phyloP scores from a whole-genome alignment of 2,888 invertebrate genomes.

The Archips xylosteana region DNA sequence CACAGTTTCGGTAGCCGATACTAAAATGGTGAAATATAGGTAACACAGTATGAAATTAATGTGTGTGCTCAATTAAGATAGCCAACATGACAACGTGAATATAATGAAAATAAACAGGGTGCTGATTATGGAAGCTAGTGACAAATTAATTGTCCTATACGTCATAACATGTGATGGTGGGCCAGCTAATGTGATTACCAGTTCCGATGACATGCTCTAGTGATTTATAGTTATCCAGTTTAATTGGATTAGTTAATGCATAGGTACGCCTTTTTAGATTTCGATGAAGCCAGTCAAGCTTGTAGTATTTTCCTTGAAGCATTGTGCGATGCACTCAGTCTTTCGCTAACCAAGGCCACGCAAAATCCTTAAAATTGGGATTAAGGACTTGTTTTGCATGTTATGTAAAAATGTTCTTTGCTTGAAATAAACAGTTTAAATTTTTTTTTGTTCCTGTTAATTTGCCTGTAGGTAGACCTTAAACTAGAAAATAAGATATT shows the following conservation, averaged over 20 bases:
- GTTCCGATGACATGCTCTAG: conserved; percentile 1
- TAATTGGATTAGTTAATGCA: conserved; percentile 5
- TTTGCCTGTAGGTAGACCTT: no score
- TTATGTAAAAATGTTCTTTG: no score
- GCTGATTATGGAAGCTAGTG: conserved; percentile 4
- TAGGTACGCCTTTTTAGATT: background rate
- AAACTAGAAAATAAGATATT: no score
- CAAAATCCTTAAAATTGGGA: no score
- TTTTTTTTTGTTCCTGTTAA: no score
- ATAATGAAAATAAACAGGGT: background rate
- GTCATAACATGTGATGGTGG: background rate
- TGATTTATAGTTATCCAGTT: background rate
- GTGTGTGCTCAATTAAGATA: background rate
- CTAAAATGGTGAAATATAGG: background rate
- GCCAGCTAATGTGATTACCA: conserved; percentile 1
- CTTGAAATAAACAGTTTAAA: no score
- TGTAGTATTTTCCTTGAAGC: no score
- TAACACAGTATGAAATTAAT: background rate
- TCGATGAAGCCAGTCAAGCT: background rate
- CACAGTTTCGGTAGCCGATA: background rate
- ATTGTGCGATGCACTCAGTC: no score
- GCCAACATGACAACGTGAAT: background rate
- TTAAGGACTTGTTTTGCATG: no score
- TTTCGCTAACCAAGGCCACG: no score
- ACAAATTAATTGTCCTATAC: conserved; percentile 9